Percentiles rank a stretch among this genome's conserved stretches.
These are phyloP conservation scores for Crossocerus cetratus DNA, from an alignment of 2,888 invertebrate genomes.

Conservation along the genomic window DNA sequence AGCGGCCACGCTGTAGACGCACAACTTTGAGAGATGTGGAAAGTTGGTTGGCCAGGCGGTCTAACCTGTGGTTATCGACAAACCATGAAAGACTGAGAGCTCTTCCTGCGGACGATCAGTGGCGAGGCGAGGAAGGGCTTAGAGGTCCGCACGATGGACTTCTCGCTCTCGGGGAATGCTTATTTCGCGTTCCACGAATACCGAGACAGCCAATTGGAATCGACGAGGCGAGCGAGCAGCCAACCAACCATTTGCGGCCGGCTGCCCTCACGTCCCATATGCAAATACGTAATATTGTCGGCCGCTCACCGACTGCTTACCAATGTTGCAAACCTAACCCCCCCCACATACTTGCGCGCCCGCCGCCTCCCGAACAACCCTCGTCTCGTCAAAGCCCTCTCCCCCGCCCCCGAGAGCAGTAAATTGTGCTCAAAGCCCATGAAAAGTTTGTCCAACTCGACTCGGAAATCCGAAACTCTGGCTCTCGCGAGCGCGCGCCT, in stretches of 20 bases:
- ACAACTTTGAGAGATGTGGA: slow-evolving; percentile 5
- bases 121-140: not conserved
- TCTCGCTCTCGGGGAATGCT: slow-evolving; percentile 18
- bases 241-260: slow-evolving; percentile 31
- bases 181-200: slow-evolving; percentile 38
- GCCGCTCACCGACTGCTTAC: not conserved
- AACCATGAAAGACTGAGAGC: slow-evolving; percentile 5
- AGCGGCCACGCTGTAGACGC: not conserved
- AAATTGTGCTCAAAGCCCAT: no score
- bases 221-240: slow-evolving; percentile 11
- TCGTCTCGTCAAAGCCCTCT: no score
- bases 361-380: no score
- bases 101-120: slow-evolving; percentile 5
- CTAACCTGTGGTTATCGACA: slow-evolving; percentile 6
- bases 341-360: no score
- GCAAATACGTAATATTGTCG: slow-evolving; percentile 33
- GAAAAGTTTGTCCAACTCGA: no score
- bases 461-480: no score
- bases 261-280: slow-evolving; percentile 27
- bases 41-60: not conserved
- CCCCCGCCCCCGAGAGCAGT: no score
- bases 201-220: slow-evolving; percentile 38
- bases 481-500: not conserved
- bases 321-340: not conserved
- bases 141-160: not conserved